phyloP scores from a whole-genome alignment of 2,888 invertebrate species.

The Catocala nupta region DNA sequence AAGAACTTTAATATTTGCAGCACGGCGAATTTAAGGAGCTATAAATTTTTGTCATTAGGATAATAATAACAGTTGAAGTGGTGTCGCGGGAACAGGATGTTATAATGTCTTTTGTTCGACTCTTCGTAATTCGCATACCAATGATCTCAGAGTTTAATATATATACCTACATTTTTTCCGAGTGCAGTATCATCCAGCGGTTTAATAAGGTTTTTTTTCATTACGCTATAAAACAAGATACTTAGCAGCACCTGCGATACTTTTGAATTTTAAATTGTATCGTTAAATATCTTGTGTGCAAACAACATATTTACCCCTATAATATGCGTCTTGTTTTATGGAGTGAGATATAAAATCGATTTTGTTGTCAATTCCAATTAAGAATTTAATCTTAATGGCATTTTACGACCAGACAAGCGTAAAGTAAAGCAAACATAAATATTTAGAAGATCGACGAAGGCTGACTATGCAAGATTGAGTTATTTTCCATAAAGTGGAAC shows the following conservation, averaged over 20 bases:
- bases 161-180: constrained; percentile 66
- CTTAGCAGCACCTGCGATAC: constrained; percentile 62
- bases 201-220: constrained; percentile 66
- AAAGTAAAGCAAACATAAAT: not conserved
- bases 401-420: constrained; percentile 15
- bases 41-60: constrained; percentile 86
- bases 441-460: constrained; percentile 12
- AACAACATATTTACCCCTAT: constrained; percentile 56
- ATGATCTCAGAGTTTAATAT: constrained; percentile 69
- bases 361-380: constrained; percentile 43
- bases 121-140: constrained; percentile 81
- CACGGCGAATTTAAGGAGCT: constrained; percentile 83
- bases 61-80: constrained; percentile 82
- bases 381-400: constrained; percentile 30
- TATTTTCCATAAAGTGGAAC: constrained; percentile 33
- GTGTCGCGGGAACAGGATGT: constrained; percentile 84
- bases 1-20: constrained; percentile 78
- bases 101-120: constrained; percentile 85
- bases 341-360: constrained; percentile 44
- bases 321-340: constrained; percentile 44
- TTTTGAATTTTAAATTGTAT: constrained; percentile 60
- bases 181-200: constrained; percentile 61
- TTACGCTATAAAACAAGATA: constrained; percentile 64
- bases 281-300: constrained; percentile 56
- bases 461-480: constrained; percentile 28